Evolutionary conservation across 2,888 invertebrate species (phyloP), one percentile per base, ranked within the genome.

Genomic region (Hanleya hanleyi): DNA sequence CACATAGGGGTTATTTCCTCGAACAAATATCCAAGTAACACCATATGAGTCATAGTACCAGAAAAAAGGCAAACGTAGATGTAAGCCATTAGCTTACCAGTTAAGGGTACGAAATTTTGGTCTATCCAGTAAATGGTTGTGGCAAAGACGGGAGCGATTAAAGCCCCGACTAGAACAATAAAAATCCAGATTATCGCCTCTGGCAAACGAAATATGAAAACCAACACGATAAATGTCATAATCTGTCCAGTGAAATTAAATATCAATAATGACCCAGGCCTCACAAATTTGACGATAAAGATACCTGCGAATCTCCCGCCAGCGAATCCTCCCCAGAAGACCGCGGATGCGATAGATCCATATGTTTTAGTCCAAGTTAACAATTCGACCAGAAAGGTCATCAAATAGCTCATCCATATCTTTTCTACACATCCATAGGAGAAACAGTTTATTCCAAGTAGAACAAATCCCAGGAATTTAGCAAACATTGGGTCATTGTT

Each of bases 101-200:
- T 77, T 1, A 83, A 78, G 22, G 75, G 73, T 26, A 80, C 47
- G 15, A 83, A 72, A 36, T 75, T 74, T 69, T 78, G 77, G 47
- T 81, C 80, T 1, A 81, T 79, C 83, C 81, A 83, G 0, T 78
- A 78, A 47, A 81, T 78, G 15, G 78, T 73, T 51, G 77, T 76
- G 2, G 83, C 81, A 50, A 81, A 81, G 36, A 81, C 70, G 1
- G 81, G 70, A 0, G 81, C 81, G 71, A 81, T 78, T 0, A 78
- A 75, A 57, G 79, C 77, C 6, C 81, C 83, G 6, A 74, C 72
- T 4, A 73, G 47, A 4, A 72, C 74, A 22, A 79, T 75, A 47
- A 74, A 76, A 6, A 77, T 41, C 81, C 81, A 83, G 5, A 79
- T 73, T 7, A 77, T 49, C 3, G 66, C 51, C 7, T 57, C 62